Conservation (phyloP, 2,797 vertebrate species). For the Protonibea diacanthus region DNA sequence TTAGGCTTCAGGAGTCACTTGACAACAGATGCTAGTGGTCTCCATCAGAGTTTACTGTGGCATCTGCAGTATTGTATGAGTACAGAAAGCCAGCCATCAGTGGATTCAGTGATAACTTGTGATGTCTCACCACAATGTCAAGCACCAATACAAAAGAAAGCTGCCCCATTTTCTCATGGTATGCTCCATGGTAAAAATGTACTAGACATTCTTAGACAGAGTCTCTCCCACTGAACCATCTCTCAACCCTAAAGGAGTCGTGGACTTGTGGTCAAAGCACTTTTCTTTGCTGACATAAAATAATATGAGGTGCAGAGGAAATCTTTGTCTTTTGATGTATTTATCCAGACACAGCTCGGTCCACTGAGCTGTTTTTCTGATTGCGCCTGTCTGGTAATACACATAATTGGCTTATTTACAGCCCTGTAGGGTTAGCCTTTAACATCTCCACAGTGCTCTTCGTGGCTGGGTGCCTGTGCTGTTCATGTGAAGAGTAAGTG, state of each 20-base stretch:
- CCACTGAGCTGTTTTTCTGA: constrained; percentile 46
- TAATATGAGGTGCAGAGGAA: constrained; percentile 21
- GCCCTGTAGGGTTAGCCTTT: constrained; percentile 43
- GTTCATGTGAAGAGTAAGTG: too few relatives aligned
- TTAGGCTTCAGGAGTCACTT: constrained; percentile 58
- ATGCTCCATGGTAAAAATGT: constrained; percentile 41
- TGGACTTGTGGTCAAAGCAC: constrained; percentile 26
- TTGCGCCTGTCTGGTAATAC: constrained; percentile 50
- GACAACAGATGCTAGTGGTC: constrained; percentile 56
- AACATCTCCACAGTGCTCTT: constrained; percentile 35
- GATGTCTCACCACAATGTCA: constrained; percentile 53
- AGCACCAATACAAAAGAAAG: constrained; percentile 54
- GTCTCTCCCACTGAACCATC: constrained; percentile 14
- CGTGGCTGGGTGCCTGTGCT: constrained; percentile 43
- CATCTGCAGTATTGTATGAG: constrained; percentile 75
- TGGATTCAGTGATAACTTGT: constrained; percentile 39
- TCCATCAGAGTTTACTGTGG: constrained; percentile 63
- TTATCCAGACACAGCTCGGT: constrained; percentile 29
- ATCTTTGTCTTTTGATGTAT: constrained; percentile 41
- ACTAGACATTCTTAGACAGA: constrained; percentile 25
- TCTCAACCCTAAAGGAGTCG: constrained; percentile 7
- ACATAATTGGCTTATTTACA: constrained; percentile 68
- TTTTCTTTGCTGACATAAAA: constrained; percentile 34
- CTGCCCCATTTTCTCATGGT: constrained; percentile 17
- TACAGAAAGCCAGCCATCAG: constrained; percentile 61